Percentiles rank a stretch among this genome's conserved stretches.
Evolutionary conservation across 2,113 vertebrate genomes (phyloP).

Genomic region (Motacilla tschutschensis): DNA sequence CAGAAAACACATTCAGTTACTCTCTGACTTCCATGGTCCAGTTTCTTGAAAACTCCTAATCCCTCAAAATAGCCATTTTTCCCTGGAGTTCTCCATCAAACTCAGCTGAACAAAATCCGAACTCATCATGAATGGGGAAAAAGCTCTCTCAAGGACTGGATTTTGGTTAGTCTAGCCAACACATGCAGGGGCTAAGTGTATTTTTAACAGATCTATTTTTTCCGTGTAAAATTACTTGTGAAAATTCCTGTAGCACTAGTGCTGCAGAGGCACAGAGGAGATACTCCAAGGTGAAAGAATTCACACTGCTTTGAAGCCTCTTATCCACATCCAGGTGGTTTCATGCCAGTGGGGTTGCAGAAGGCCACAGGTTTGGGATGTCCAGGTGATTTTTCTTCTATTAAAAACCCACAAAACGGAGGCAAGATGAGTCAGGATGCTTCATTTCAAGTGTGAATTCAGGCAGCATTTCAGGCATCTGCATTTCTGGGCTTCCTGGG

Average conservation of each 20-base stretch:
- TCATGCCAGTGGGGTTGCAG: background rate
- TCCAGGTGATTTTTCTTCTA: background rate
- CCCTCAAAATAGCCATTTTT: background rate
- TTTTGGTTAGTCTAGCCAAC: background rate
- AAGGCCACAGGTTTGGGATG: background rate
- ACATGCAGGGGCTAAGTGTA: background rate
- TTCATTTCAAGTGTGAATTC: background rate
- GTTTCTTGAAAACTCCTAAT: background rate
- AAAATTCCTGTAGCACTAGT: background rate
- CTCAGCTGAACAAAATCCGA: background rate
- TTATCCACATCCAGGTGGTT: background rate
- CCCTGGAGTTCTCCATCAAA: background rate
- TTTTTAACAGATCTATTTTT: background rate
- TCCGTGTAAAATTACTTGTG: background rate
- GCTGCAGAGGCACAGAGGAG: background rate
- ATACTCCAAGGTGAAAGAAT: accelerated
- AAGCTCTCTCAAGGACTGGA: background rate
- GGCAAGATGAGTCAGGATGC: background rate
- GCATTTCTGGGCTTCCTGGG: background rate
- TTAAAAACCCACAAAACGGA: background rate
- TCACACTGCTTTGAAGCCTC: background rate
- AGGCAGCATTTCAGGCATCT: background rate
- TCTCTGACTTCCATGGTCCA: background rate
- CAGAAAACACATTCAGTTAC: background rate
- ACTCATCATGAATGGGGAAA: accelerated